phyloP scores from a whole-genome alignment of 37 sponge, comb jelly and placozoan genomes.

The Cliona cf. orientalis region DNA sequence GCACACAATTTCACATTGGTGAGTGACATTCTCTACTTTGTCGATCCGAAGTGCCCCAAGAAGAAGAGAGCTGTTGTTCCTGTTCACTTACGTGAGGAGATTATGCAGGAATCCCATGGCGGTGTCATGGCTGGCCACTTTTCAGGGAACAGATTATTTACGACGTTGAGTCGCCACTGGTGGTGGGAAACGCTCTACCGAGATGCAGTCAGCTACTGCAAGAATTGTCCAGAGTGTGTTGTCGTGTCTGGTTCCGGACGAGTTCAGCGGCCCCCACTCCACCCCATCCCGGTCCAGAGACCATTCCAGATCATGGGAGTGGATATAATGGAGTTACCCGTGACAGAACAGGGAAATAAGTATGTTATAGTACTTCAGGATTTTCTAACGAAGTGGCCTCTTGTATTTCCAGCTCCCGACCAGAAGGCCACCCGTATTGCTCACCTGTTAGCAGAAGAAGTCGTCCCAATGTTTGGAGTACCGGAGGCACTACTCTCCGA shows the following conservation, averaged over 20 bases:
- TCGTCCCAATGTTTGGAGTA: too few species aligned
- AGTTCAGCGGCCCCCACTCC: conserved; percentile 41
- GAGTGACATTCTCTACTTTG: conserved; percentile 50
- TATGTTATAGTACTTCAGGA: too few species aligned
- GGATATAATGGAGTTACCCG: too few species aligned
- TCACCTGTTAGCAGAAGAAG: too few species aligned
- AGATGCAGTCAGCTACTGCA: conserved; percentile 29
- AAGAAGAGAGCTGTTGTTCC: conserved; percentile 66
- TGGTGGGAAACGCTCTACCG: conserved; percentile 73
- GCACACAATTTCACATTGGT: conserved; percentile 20
- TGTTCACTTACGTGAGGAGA: conserved; percentile 11
- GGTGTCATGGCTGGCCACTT: conserved; percentile 66
- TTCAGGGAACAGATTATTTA: conserved; percentile 43
- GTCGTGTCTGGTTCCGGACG: conserved; percentile 19
- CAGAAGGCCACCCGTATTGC: too few species aligned
- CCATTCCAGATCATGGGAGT: conserved; percentile 71
- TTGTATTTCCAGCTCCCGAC: too few species aligned
- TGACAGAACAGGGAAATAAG: too few species aligned
- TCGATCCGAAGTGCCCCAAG: conserved; percentile 32
- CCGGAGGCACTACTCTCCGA: too few species aligned
- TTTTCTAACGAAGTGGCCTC: too few species aligned
- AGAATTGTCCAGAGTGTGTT: conserved; percentile 61
- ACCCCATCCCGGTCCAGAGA: conserved; percentile 55
- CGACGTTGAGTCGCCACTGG: conserved; percentile 8
- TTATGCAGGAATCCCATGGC: conserved; percentile 53